Evolutionary conservation across 2,888 invertebrate species (phyloP), one percentile per base, ranked within the genome.

Genomic region (Erebia aethiops): DNA sequence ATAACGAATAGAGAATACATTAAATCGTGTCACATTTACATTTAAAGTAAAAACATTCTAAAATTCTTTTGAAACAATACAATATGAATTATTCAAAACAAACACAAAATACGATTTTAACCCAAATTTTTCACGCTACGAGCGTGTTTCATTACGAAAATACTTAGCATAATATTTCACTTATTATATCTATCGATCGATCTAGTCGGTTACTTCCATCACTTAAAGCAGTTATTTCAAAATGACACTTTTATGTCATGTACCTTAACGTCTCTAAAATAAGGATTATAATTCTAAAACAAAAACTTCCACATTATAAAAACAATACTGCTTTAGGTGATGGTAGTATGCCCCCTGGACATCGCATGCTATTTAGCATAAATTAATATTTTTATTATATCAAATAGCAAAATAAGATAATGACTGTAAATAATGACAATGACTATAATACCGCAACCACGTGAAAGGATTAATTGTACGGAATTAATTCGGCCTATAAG

Each of bases 311-410:
- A n/a, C n/a, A n/a, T n/a, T n/a, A n/a, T n/a, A n/a, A n/a, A n/a
- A n/a, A n/a, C n/a, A n/a, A n/a, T n/a, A n/a, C n/a, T n/a, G n/a
- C n/a, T n/a, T n/a, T n/a, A n/a, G n/a, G n/a, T n/a, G n/a, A n/a
- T n/a, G n/a, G n/a, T n/a, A n/a, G n/a, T n/a, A n/a, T n/a, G n/a
- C n/a, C n/a, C n/a, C n/a, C n/a, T 51, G 61, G 21, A 43, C 66
- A 16, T 60, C 21, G 66, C 71, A 73, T 71, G 69, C 56, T 56
- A 71, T 68, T 65, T 58, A 41, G 51, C 67, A 66, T 69, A 66
- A 72, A 54, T 70, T 51, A 65, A 69, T 26, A 26, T 26, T 26
- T n/a, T 52, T 52, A 16, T 9, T 16, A 13, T 56, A 18, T 7
- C 35, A 14, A n/a, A n/a, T 8, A 52, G 10, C 18, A 21, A n/a